Conservation (phyloP, 2,113 vertebrate species). For the Ochotona curzoniae region DNA sequence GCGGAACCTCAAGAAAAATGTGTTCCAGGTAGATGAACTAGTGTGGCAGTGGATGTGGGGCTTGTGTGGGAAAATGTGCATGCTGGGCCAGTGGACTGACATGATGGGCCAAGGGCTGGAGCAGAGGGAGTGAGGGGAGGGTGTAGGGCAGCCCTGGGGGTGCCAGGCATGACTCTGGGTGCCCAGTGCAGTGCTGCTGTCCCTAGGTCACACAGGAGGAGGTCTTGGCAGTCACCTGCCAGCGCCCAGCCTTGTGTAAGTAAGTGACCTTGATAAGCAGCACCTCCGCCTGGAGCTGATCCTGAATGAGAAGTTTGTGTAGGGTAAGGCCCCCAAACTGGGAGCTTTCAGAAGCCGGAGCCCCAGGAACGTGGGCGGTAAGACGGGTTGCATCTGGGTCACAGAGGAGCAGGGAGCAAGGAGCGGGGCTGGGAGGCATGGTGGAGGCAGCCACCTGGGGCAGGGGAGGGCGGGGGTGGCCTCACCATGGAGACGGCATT, state of each 20-base stretch:
- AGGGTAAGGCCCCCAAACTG: slow-evolving; percentile 16
- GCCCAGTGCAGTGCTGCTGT: accelerated
- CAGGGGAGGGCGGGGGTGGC: slow-evolving; percentile 21
- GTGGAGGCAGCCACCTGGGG: slow-evolving; percentile 51
- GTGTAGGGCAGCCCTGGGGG: background rate
- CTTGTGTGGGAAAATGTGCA: background rate
- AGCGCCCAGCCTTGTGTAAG: background rate
- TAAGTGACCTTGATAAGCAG: background rate
- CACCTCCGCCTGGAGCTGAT: background rate
- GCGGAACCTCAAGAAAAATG: background rate
- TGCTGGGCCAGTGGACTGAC: background rate
- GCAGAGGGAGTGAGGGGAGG: background rate
- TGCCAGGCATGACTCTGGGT: background rate
- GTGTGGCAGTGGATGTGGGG: background rate
- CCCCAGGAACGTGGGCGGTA: background rate
- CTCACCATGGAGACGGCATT: slow-evolving; percentile 70
- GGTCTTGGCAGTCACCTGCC: accelerated
- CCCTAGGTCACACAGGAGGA: background rate
- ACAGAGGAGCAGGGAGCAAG: background rate
- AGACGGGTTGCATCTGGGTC: slow-evolving; percentile 60
- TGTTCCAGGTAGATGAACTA: background rate
- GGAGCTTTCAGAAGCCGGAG: slow-evolving; percentile 32
- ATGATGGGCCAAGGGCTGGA: background rate
- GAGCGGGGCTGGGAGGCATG: slow-evolving; percentile 8
- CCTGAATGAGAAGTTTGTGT: slow-evolving; percentile 28